Evolutionary conservation across 2,113 vertebrate genomes (phyloP).

Genomic region (Mesitornis unicolor): DNA sequence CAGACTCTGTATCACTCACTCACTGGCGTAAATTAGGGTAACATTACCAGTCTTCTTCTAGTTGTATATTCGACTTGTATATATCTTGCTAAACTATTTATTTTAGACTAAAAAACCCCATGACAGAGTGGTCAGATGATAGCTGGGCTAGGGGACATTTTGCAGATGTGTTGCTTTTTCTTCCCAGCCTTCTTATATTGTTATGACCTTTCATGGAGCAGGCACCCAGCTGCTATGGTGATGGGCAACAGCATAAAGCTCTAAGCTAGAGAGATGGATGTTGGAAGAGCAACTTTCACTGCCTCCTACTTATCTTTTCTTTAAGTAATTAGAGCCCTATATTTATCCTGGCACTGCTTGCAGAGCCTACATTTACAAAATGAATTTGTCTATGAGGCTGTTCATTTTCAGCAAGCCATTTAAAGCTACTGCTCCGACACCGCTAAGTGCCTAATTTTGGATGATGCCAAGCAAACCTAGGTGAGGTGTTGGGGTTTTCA

Average conservation of each 20-base stretch:
- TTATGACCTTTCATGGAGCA: not conserved
- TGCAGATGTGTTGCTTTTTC: not conserved
- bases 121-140: not conserved
- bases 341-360: slow-evolving; percentile 34
- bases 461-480: not conserved
- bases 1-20: not conserved
- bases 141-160: not conserved
- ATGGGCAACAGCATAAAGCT: not conserved
- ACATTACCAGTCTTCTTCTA: rapidly evolving
- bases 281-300: not conserved
- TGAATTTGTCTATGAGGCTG: not conserved
- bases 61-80: not conserved
- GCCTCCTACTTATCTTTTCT: not conserved
- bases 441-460: not conserved
- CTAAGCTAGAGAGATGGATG: not conserved
- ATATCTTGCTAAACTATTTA: not conserved
- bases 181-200: not conserved
- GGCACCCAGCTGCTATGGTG: not conserved
- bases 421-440: not conserved
- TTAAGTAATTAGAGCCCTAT: slow-evolving; percentile 14
- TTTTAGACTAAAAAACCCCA: not conserved
- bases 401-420: not conserved
- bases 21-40: not conserved
- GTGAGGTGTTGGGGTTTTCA: not conserved
- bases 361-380: slow-evolving; percentile 32